These are phyloP conservation scores for Autographa gamma DNA, from an alignment of 2,888 invertebrate genomes.

Conservation along the genomic window DNA sequence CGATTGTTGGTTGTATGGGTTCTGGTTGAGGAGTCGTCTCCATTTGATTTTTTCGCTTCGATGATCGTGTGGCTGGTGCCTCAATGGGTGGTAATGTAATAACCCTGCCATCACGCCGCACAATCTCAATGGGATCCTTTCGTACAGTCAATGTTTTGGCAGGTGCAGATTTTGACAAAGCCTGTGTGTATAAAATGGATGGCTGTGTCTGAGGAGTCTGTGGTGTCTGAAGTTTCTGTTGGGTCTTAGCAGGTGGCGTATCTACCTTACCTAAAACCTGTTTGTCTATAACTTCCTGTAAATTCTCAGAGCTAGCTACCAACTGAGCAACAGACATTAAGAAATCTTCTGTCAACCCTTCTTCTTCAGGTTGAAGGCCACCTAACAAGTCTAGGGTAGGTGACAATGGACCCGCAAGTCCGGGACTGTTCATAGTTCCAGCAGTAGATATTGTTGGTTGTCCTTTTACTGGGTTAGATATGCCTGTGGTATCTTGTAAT, in stretches of 20 bases:
- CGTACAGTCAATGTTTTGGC: conserved; percentile 64
- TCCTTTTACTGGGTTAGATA: conserved; percentile 70
- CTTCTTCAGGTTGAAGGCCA: conserved; percentile 90
- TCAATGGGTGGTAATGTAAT: conserved; percentile 95
- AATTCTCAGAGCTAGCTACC: conserved; percentile 91
- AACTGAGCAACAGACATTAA: conserved; percentile 93
- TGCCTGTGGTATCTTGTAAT: conserved; percentile 80
- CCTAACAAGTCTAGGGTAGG: conserved; percentile 89
- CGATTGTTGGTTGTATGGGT: conserved; percentile 27
- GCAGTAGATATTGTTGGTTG: conserved; percentile 73
- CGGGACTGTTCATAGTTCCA: conserved; percentile 83
- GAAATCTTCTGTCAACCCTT: conserved; percentile 92
- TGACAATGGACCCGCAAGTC: conserved; percentile 87
- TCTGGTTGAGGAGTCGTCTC: conserved; percentile 63
- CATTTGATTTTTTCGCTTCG: conserved; percentile 90
- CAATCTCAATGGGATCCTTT: conserved; percentile 92
- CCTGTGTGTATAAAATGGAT: conserved; percentile 69
- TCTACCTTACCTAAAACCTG: conserved; percentile 88
- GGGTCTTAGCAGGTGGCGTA: conserved; percentile 65
- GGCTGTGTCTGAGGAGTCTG: conserved; percentile 57
- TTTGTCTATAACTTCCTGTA: conserved; percentile 92
- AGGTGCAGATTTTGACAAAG: conserved; percentile 72
- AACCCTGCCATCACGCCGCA: conserved; percentile 92
- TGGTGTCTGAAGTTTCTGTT: conserved; percentile 35
- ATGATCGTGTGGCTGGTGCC: conserved; percentile 94